Evolutionary conservation across 2,797 vertebrate genomes (phyloP).

Genomic region (Schizopygopsis pylzovi): DNA sequence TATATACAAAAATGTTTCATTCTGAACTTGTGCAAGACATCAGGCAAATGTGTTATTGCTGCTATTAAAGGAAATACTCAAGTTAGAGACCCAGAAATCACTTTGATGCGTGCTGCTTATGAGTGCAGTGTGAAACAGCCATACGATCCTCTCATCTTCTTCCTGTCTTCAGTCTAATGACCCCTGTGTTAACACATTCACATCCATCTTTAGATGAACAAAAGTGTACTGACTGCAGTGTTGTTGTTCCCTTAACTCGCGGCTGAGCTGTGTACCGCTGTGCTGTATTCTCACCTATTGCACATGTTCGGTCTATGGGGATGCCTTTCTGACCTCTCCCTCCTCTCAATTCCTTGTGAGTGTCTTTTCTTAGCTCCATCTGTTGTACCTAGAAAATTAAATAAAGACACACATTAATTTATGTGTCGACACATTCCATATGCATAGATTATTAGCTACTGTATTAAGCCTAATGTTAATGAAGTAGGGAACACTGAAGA

Average conservation of each 20-base stretch:
- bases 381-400: constrained; percentile 62
- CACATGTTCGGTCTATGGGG: constrained; percentile 1
- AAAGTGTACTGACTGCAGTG: neutral
- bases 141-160: neutral
- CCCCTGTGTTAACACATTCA: neutral
- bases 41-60: neutral
- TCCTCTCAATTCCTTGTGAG: constrained; percentile 47
- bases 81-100: neutral
- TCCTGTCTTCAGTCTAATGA: constrained; percentile 3
- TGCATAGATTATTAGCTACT: constrained; percentile 61
- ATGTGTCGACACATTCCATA: constrained; percentile 16
- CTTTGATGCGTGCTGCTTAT: neutral
- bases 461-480: constrained; percentile 76
- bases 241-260: constrained; percentile 22
- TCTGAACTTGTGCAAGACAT: neutral
- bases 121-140: neutral
- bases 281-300: neutral
- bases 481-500: constrained; percentile 75
- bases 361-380: constrained; percentile 44
- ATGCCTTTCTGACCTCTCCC: constrained; percentile 4
- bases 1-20: neutral
- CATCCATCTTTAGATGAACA: neutral
- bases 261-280: neutral
- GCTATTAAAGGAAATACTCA: neutral
- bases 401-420: constrained; percentile 63